A percentile compares a stretch with the other conserved stretches of the same genome.
These are phyloP conservation scores for Euproctis similis DNA, from an alignment of 2,888 invertebrate genomes.

Conservation along the genomic window DNA sequence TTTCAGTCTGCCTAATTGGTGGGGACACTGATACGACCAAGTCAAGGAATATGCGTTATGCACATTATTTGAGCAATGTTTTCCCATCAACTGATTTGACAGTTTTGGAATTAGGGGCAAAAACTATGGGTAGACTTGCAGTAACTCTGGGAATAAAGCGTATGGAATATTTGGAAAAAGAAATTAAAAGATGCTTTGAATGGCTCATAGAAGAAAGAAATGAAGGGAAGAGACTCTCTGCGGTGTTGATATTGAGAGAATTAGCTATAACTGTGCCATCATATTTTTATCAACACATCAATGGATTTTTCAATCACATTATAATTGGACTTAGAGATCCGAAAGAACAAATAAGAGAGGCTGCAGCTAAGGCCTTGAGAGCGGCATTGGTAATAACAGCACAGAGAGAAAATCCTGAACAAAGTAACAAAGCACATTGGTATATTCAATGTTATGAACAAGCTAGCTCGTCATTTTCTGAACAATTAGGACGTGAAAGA, in stretches of 20 bases:
- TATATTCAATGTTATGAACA: conserved; percentile 95
- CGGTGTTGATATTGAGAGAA: conserved; percentile 93
- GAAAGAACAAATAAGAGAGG: conserved; percentile 92
- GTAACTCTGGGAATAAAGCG: conserved; percentile 92
- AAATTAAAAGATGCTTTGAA: conserved; percentile 95
- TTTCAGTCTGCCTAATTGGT: conserved; percentile 89
- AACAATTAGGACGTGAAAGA: conserved; percentile 68
- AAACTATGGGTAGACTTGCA: conserved; percentile 94
- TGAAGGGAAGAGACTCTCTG: conserved; percentile 93
- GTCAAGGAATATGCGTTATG: conserved; percentile 91
- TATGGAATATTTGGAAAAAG: conserved; percentile 96
- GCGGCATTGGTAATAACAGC: conserved; percentile 96
- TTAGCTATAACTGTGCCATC: conserved; percentile 97
- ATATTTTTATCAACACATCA: conserved; percentile 95
- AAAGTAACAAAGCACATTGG: conserved; percentile 91
- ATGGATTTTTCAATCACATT: conserved; percentile 93
- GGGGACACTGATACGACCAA: conserved; percentile 94
- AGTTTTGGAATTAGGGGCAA: conserved; percentile 95
- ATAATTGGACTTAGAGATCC: conserved; percentile 93
- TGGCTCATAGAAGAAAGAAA: conserved; percentile 93
- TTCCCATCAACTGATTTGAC: conserved; percentile 91
- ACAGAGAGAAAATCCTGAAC: conserved; percentile 94
- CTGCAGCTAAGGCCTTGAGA: conserved; percentile 92
- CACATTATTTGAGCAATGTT: conserved; percentile 91
- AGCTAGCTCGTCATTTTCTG: conserved; percentile 85